A percentile compares a stretch with the other conserved stretches of the same genome.
phyloP scores from a whole-genome alignment of 2,888 invertebrate genomes.

The Lumbricus terrestris region DNA sequence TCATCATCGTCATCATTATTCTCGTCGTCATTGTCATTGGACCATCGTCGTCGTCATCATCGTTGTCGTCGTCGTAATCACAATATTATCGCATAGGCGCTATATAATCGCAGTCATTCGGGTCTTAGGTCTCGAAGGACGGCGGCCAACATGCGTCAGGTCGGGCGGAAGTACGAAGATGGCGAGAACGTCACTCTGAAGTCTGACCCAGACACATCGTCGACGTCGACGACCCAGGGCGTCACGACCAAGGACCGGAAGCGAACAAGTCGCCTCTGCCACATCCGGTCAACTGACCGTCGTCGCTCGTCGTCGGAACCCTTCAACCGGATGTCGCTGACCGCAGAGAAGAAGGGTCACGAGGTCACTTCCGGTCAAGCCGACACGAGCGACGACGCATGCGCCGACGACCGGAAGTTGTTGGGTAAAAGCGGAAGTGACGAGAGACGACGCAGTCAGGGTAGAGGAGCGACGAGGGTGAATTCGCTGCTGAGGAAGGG shows the following conservation, averaged over 20 bases:
- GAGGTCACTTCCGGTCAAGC: not conserved
- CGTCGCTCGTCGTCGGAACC: constrained; percentile 15
- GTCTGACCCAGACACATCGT: not conserved
- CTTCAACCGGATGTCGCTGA: not conserved
- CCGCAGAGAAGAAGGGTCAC: not conserved
- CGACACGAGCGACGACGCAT: not conserved
- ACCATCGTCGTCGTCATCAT: too few species aligned
- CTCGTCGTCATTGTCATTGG: too few species aligned
- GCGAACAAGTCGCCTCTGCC: constrained; percentile 12
- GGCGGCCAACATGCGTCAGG: not conserved
- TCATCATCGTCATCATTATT: too few species aligned
- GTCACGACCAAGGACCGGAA: constrained; percentile 6
- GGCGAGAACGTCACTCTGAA: not conserved
- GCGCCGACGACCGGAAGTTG: not conserved
- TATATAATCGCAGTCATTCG: not conserved
- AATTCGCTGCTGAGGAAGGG: not conserved
- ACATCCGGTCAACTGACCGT: not conserved
- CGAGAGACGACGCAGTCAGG: not conserved
- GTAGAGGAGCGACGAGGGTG: not conserved
- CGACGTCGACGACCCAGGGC: not conserved
- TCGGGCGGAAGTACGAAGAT: constrained; percentile 8
- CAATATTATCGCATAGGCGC: not conserved
- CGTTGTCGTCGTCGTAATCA: too few species aligned
- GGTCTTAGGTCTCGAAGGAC: too few species aligned
- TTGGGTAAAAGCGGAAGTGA: not conserved